These are phyloP conservation scores for Bambusicola thoracicus DNA, from an alignment of 2,113 vertebrate genomes.

Conservation along the genomic window DNA sequence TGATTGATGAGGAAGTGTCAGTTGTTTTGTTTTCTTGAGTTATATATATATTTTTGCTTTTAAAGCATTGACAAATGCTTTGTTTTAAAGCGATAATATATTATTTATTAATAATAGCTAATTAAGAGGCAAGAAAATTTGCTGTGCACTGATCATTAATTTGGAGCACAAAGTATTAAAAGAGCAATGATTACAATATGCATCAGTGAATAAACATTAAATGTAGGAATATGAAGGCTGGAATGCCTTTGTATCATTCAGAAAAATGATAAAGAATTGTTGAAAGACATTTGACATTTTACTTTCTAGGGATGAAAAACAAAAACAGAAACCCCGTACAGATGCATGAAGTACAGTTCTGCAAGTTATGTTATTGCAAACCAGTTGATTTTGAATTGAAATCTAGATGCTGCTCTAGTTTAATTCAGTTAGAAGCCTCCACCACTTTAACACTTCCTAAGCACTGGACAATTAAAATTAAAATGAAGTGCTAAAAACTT, in stretches of 20 bases:
- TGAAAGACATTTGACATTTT: background rate
- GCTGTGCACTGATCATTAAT: background rate
- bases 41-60: background rate
- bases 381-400: background rate
- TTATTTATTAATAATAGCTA: background rate
- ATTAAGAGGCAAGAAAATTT: background rate
- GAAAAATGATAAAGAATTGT: background rate
- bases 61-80: background rate
- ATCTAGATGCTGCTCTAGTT: background rate
- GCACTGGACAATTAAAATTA: background rate
- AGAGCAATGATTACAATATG: background rate
- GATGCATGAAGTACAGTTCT: background rate
- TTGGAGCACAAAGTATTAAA: background rate
- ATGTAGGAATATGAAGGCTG: background rate
- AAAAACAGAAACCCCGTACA: background rate
- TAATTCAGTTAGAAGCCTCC: background rate
- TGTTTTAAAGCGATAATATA: background rate
- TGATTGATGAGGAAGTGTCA: background rate
- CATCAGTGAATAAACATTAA: background rate
- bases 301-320: background rate
- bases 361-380: background rate
- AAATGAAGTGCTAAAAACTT: background rate
- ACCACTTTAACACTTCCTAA: background rate
- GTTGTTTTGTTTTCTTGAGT: background rate
- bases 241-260: background rate